Evolutionary conservation across 2,113 vertebrate species (phyloP), one percentile per base, ranked within the genome.

Genomic region (Carassius auratus): DNA sequence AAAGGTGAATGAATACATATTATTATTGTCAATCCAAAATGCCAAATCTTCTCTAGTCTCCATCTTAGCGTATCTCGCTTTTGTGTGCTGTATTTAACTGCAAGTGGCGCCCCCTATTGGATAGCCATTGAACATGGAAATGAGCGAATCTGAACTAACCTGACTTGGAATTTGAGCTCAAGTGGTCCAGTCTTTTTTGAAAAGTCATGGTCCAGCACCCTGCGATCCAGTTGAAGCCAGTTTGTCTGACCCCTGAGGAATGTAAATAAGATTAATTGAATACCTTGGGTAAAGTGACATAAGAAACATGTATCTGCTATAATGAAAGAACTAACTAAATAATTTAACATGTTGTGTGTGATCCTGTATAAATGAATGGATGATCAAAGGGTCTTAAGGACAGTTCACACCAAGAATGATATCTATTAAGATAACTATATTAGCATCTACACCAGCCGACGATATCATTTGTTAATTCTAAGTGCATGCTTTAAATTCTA

Each of bases 161-260:
- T 86, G 79, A 89, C 97, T 0, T 97, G 95, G 84, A 99, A 99
- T 90, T 95, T 94, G 89, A 99, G 92, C 71, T 93, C 92, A 21
- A 96, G 91, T 0, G 96, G 94, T 19, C 96, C 97, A 0, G 94
- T 94, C 86, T 96, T 96, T 94, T 97, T 99, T 75, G 96, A 96
- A 85, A 99, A 95, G 90, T 97, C 95, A 86, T 99, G 98, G 85
- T 99, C 98, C 69, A 99, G 95, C 87, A 99, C 98, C 91, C 97
- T 93, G 89, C 97, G 97, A 90, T 99, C 97, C 90, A 99, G 92
- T 90, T 99, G 97, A 71, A 99, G 95, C 98, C 98, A 99, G 87
- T 97, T 96, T 7, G 92, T 96, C 90, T 98, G 98, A 90, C 97
- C 97, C 85, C 98, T 99, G 89, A 17, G 50, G 83, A 89, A 89